Base-by-base conservation (phyloP, 2,888 invertebrate genomes). In the Sphecodes monilicornis region DNA sequence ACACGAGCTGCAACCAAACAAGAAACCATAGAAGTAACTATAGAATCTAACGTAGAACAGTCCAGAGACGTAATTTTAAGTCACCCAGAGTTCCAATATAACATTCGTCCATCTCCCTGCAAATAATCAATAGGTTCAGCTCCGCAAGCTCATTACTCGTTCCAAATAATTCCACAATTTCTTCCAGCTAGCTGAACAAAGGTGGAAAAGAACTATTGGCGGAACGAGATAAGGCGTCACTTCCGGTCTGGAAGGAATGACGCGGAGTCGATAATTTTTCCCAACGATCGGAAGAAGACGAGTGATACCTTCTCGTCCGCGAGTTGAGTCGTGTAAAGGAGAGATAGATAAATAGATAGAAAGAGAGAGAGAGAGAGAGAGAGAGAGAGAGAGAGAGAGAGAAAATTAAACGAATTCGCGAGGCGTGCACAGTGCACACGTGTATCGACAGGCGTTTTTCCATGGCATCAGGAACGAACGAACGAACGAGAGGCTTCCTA, bases 371-470 rank as follows among this genome's bases (percentile, higher is more conserved):
- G 41, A 41, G 41, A 41, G 41, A 41, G 41, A 41, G 41, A 5
- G 41, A 41, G 6, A 41, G 41, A 3, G 41, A 41, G 41, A 8
- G 41, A 41, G 8, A 41, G 41, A 41, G 10, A 57, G 26, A 10
- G 50, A 18, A 22, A 10, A 50, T 10, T 3, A 3, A 50, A 50
- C 50, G 50, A 50, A 50, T 50, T 36, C 75, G 66, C 69, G 57
- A 64, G 22, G 39, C 50, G 50, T 50, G 36, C 22, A n/a, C n/a
- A n/a, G n/a, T n/a, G n/a, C 2, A 8, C 16, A 69, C 80, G 64
- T 82, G 77, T 90, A 88, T 88, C 83, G 87, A 86, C 90, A 86
- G 87, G 82, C 84, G 80, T 89, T 90, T 89, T 87, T 69, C 71
- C 22, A 64, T 50, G 46, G 57, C 18, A 57, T 50, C 50, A 22